Evolutionary conservation across 2,113 vertebrate genomes (phyloP), one percentile per base, ranked within the genome.

Genomic region (Ellobius talpinus): DNA sequence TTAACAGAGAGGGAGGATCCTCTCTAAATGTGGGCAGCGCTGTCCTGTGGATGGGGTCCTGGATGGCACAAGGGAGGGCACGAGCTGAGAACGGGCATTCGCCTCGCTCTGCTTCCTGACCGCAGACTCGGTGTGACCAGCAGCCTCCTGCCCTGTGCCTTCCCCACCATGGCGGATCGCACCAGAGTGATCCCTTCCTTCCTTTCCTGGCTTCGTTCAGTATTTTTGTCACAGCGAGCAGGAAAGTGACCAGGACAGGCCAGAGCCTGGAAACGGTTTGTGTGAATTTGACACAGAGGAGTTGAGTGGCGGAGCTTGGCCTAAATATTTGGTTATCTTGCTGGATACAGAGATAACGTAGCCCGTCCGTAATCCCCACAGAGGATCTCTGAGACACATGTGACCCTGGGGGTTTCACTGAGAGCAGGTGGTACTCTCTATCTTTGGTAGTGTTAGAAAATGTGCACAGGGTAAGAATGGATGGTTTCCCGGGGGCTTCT

Each of bases 381-480:
- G 1, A 23, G 63, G n/a, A 31, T 16, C 24, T 55, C n/a, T 26
- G 88, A 89, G 50, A 31, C 31, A 31, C 21, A 1, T 26, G 39
- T 5, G 23, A 39, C 23, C 72, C 45, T 21, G 7, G n/a, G 21
- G 17, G 6, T 55, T 87, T 33, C 72, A 12, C 5, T 1, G 12
- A 50, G 85, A 50, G 9, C 23, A 0, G 0, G 21, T 12, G 45
- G 39, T 14, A 8, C 26, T 52, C 52, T 36, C 29, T 12, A 1
- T 31, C 55, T 39, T 84, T 12, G 14, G 72, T 16, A 55, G 24
- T 47, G 66, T 47, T 50, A 9, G 47, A 29, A 65, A 2, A 26
- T 23, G 19, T 17, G 5, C 9, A 0, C 0, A 21, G 52, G 33
- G 33, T 86, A 1, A 33, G 5, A 36, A 58, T 1, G 7, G 50